Conservation (phyloP, 2,113 vertebrate species). For the Oncorhynchus keta region DNA sequence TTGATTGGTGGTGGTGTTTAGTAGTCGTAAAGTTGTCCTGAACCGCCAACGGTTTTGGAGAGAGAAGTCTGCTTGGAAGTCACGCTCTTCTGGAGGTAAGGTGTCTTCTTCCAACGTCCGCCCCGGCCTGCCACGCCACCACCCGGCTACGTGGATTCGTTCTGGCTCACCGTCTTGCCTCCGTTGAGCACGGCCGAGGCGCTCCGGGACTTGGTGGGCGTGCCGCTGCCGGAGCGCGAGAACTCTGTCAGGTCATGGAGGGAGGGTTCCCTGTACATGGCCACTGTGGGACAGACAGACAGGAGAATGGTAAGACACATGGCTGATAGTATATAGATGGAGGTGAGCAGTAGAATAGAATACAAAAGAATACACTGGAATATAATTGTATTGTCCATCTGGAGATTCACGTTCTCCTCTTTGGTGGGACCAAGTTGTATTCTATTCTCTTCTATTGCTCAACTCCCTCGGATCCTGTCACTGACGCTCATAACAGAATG, state of each 20-base stretch:
- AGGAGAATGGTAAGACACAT: too few species aligned
- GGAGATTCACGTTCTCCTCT: not conserved
- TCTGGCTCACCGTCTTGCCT: slow-evolving; percentile 96
- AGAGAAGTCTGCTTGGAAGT: slow-evolving; percentile 84
- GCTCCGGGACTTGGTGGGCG: slow-evolving; percentile 97
- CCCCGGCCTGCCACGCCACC: slow-evolving; percentile 70
- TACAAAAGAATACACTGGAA: not conserved
- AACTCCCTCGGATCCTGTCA: not conserved
- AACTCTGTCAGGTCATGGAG: slow-evolving; percentile 98
- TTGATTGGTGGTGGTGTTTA: slow-evolving; percentile 52
- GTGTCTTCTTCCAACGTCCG: slow-evolving; percentile 73
- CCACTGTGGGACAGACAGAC: slow-evolving; percentile 77
- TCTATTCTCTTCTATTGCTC: not conserved
- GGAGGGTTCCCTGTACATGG: slow-evolving; percentile 98
- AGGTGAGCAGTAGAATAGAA: not conserved
- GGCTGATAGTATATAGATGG: not conserved
- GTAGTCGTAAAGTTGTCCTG: slow-evolving; percentile 68
- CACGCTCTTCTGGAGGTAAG: slow-evolving; percentile 92
- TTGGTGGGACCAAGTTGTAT: not conserved
- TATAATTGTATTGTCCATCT: not conserved
- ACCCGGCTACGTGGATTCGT: slow-evolving; percentile 96
- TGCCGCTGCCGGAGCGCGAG: slow-evolving; percentile 96
- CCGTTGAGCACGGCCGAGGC: slow-evolving; percentile 95
- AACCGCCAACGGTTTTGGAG: slow-evolving; percentile 74
- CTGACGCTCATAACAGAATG: slow-evolving; percentile 13